Percentiles rank a stretch among this genome's conserved stretches.
These are phyloP conservation scores for Eupithecia tripunctaria DNA, from an alignment of 2,888 invertebrate species.

Conservation along the genomic window DNA sequence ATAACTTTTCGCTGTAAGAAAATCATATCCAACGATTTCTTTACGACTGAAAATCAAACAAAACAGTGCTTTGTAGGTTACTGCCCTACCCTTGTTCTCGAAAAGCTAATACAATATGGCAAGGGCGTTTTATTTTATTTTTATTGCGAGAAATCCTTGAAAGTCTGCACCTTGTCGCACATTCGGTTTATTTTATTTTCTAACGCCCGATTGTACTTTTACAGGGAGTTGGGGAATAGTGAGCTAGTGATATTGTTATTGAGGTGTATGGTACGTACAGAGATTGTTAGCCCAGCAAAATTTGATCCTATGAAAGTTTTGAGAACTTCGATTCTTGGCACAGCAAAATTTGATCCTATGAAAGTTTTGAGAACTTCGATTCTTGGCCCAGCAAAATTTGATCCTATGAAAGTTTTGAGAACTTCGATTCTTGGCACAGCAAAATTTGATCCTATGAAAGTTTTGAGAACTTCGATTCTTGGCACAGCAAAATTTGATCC, in stretches of 20 bases:
- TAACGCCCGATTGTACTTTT: conserved; percentile 45
- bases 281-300: too few species aligned
- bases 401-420: too few species aligned
- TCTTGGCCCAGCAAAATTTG: too few species aligned
- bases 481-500: too few species aligned
- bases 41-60: conserved; percentile 2
- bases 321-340: too few species aligned
- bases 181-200: conserved; percentile 46
- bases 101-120: conserved; percentile 53
- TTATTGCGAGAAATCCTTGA: conserved; percentile 51
- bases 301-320: too few species aligned
- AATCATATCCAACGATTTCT: background rate
- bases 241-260: conserved; percentile 13
- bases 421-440: too few species aligned
- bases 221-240: conserved; percentile 31
- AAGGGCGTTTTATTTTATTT: conserved; percentile 53
- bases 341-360: too few species aligned
- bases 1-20: background rate
- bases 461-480: too few species aligned
- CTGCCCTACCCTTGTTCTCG: conserved; percentile 25
- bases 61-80: conserved; percentile 1
- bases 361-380: too few species aligned
- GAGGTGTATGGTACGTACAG: background rate
- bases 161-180: conserved; percentile 34
- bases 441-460: too few species aligned